Evolutionary conservation across 2,113 vertebrate species (phyloP).

Genomic region (Rattus norvegicus): DNA sequence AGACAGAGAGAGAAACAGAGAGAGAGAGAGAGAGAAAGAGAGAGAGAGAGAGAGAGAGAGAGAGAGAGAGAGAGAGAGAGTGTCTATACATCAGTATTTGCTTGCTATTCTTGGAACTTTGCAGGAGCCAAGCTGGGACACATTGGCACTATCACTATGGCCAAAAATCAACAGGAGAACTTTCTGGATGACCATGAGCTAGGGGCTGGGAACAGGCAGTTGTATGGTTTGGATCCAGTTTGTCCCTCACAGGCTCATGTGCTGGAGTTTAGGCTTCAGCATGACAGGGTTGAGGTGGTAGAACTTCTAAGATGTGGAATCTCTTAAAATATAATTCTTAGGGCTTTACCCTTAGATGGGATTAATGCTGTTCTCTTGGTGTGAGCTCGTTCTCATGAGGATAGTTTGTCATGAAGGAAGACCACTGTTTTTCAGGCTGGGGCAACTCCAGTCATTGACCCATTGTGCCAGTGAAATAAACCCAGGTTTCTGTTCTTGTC

Average conservation of each 20-base stretch:
- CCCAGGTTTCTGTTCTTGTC: background rate
- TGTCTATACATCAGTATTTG: background rate
- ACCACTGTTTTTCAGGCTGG: background rate
- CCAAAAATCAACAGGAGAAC: background rate
- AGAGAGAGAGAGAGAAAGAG: background rate
- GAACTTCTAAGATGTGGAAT: background rate
- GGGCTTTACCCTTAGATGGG: background rate
- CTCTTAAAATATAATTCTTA: background rate
- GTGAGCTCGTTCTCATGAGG: background rate
- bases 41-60: background rate
- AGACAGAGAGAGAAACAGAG: background rate
- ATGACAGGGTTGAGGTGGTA: background rate
- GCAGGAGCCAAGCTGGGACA: background rate
- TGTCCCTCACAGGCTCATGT: background rate
- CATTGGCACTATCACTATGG: background rate
- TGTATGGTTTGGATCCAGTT: background rate
- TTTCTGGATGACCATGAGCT: background rate
- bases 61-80: background rate
- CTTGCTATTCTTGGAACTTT: background rate
- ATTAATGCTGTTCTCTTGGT: background rate
- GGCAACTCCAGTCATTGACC: background rate
- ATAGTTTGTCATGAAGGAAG: background rate
- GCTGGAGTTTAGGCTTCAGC: background rate
- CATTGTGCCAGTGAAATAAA: background rate
- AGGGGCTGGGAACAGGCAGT: background rate